Evolutionary conservation across 2,888 invertebrate species (phyloP), one percentile per base, ranked within the genome.

Genomic region (Polymixis flavicincta): DNA sequence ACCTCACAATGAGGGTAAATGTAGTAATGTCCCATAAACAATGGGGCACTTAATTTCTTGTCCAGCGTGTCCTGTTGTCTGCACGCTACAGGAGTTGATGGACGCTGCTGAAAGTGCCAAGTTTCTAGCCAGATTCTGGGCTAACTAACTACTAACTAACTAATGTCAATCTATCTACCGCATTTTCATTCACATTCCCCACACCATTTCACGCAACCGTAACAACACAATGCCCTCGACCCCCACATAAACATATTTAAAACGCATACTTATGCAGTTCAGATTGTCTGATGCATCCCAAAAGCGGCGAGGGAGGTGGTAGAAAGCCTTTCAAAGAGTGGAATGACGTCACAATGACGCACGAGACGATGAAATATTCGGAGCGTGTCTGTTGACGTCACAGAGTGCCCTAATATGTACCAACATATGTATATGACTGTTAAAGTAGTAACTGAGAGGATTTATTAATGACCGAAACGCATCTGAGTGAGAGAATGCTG

Each of bases 371-470:
- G 80, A 85, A 90, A 89, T 88, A 92, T 92, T 90, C 90, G 87
- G 88, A 89, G 86, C 92, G 92, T 91, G 92, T 92, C 93, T 90
- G 88, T 83, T 94, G 92, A 95, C 95, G 94, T 95, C 94, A 92
- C 80, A 67, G 77, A 71, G 76, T 78, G 60, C n/a, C 65, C 54
- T 42, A 28, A n/a, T 63, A 63, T 63, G 42, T 37, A 37, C 37
- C 37, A 5, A 45, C n/a, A 14, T 32, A n/a, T 42, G 17, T 50
- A 52, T 22, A 52, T 60, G 14, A 48, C 28, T 37, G 37, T 61
- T 7, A 72, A 60, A 55, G 14, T 48, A 52, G 9, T 17, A n/a
- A 59, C 1, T 63, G 54, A 57, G 14, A 52, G 17, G 32, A 37
- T 63, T 52, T 42, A 6, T 17, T 37, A 22, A n/a, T 11, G 5